Percentiles rank a stretch among this genome's conserved stretches.
phyloP scores from a whole-genome alignment of 2,113 vertebrate genomes.

The Microtus richardsoni region DNA sequence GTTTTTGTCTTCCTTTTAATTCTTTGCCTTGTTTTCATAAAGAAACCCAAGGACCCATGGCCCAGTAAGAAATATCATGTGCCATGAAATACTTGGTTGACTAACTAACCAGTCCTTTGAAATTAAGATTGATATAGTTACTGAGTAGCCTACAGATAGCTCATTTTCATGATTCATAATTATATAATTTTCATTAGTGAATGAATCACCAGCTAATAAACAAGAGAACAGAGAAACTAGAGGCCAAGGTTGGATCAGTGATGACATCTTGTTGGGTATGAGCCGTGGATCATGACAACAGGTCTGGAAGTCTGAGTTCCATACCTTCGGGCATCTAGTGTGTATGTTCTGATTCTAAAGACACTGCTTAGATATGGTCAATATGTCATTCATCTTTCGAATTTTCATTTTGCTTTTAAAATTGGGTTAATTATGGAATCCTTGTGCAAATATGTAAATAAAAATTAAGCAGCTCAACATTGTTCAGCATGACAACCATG shows the following conservation, averaged over 20 bases:
- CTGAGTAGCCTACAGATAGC: not conserved
- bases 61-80: too few species aligned
- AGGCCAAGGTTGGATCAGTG: not conserved
- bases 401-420: not conserved
- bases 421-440: not conserved
- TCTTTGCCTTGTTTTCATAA: not conserved
- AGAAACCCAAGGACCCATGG: not conserved
- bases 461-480: not conserved
- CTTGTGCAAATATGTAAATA: not conserved
- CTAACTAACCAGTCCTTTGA: not conserved
- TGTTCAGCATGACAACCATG: not conserved
- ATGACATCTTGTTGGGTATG: not conserved
- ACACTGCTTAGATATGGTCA: too few species aligned
- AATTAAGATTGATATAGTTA: not conserved
- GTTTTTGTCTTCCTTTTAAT: not conserved
- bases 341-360: too few species aligned
- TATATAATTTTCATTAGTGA: not conserved
- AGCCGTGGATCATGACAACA: not conserved
- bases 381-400: not conserved
- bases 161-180: not conserved
- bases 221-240: not conserved
- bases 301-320: constrained; percentile 57
- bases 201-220: not conserved
- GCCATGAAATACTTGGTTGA: not conserved
- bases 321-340: not conserved